Conservation (phyloP, 2,113 vertebrate species). For the Gasterosteus nipponicus region DNA sequence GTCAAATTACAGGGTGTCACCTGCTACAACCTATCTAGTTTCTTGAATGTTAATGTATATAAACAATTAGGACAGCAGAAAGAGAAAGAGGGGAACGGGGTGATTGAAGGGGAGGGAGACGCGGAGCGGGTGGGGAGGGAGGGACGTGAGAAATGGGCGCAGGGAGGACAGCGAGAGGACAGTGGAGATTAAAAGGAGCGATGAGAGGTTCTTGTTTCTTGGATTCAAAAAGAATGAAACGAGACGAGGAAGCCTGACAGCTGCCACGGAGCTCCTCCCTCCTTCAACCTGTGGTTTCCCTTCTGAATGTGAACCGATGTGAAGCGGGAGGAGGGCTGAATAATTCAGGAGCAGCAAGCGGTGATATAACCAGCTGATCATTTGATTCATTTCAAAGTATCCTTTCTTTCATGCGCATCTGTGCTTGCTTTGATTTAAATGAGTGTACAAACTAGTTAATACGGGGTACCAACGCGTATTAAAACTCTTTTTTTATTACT, state of each 20-base stretch:
- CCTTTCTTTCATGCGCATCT: neutral
- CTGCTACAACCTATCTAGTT: constrained; percentile 91
- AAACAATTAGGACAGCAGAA: constrained; percentile 89
- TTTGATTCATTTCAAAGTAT: neutral
- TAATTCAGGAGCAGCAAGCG: neutral
- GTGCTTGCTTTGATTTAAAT: neutral
- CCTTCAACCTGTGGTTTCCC: neutral
- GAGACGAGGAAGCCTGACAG: constrained; percentile 4
- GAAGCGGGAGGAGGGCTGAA: neutral
- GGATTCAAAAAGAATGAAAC: constrained; percentile 16
- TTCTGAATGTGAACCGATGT: neutral
- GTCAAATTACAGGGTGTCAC: constrained; percentile 99
- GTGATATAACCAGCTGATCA: neutral
- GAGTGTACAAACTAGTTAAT: neutral
- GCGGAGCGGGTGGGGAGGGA: neutral
- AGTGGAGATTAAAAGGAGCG: constrained; percentile 32
- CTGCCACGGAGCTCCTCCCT: constrained; percentile 16
- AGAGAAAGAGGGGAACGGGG: constrained; percentile 29
- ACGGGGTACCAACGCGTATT: neutral
- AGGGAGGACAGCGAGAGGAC: constrained; percentile 21
- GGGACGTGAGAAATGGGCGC: constrained; percentile 8
- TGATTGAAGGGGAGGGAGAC: constrained; percentile 18
- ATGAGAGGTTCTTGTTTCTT: constrained; percentile 43
- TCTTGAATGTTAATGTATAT: constrained; percentile 97
- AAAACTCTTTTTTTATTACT: neutral